A percentile compares a stretch with the other conserved stretches of the same genome.
These are phyloP conservation scores for Leptinotarsa juncta DNA, from an alignment of 2,888 invertebrate genomes.

Conservation along the genomic window DNA sequence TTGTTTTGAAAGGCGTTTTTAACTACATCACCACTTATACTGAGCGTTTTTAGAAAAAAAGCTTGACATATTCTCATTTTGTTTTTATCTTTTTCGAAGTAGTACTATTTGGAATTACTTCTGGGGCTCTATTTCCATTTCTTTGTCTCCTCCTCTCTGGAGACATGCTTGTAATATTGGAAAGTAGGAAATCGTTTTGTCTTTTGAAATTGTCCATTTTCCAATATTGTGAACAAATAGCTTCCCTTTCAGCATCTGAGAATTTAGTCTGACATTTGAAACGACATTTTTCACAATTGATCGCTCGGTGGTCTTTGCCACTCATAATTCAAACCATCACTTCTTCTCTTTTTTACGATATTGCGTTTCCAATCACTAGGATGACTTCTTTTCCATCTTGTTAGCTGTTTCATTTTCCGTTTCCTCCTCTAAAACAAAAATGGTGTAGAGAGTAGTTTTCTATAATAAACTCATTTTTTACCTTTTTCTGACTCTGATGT, in stretches of 20 bases:
- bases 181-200: conserved; percentile 18
- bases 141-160: conserved; percentile 1
- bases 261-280: conserved; percentile 13
- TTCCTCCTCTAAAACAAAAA: conserved; percentile 15
- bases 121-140: conserved; percentile 7
- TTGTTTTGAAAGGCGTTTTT: no score
- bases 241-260: background rate
- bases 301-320: conserved; percentile 2
- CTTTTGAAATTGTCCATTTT: conserved; percentile 2
- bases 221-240: conserved; percentile 6
- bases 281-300: conserved; percentile 18
- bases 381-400: conserved; percentile 11
- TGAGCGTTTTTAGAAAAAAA: no score
- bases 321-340: conserved; percentile 19
- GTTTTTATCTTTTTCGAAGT: background rate
- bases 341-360: conserved; percentile 17
- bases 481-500: conserved; percentile 13
- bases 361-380: conserved; percentile 12
- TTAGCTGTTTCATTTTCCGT: conserved; percentile 6
- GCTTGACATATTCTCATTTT: no score
- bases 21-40: no score
- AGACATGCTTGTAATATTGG: background rate
- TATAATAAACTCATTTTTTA: conserved; percentile 5
- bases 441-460: background rate
- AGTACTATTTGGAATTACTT: conserved; percentile 19